Evolutionary conservation across 2,113 vertebrate species (phyloP).

Genomic region (Cottus gobio): DNA sequence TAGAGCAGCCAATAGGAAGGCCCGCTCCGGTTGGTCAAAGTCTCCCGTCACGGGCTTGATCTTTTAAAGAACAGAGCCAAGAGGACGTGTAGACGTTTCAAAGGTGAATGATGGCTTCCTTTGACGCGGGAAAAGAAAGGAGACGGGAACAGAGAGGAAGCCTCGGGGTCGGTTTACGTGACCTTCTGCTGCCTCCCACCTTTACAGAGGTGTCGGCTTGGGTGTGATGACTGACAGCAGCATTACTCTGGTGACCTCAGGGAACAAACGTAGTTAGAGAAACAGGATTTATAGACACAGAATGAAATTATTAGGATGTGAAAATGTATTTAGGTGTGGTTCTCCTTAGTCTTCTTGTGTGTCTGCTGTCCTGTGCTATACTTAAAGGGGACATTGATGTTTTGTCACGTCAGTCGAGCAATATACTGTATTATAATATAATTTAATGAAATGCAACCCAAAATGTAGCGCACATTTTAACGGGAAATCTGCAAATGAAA

Average conservation of each 20-base stretch:
- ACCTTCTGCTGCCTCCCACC: constrained; percentile 17
- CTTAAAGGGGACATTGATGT: too few species aligned
- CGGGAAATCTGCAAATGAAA: too few species aligned
- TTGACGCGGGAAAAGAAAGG: neutral
- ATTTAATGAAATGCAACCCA: too few species aligned
- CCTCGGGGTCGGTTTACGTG: neutral
- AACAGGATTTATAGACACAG: neutral
- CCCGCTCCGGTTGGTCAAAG: neutral
- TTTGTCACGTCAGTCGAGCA: neutral
- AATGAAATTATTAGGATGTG: neutral
- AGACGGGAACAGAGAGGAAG: neutral
- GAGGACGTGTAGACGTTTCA: too few species aligned
- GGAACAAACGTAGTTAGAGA: neutral
- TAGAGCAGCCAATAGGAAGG: neutral
- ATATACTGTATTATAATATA: neutral
- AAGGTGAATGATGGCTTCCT: neutral
- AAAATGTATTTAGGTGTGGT: neutral
- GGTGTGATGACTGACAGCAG: neutral
- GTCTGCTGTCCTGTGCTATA: neutral
- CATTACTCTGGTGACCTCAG: neutral
- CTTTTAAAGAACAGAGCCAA: too few species aligned
- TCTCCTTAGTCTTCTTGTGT: too few species aligned
- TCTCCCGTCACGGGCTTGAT: neutral
- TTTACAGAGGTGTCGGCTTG: constrained; percentile 1
- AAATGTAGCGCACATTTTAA: too few species aligned